Evolutionary conservation across 2,797 vertebrate genomes (phyloP), one percentile per base, ranked within the genome.

Genomic region (Synaphobranchus kaupii): DNA sequence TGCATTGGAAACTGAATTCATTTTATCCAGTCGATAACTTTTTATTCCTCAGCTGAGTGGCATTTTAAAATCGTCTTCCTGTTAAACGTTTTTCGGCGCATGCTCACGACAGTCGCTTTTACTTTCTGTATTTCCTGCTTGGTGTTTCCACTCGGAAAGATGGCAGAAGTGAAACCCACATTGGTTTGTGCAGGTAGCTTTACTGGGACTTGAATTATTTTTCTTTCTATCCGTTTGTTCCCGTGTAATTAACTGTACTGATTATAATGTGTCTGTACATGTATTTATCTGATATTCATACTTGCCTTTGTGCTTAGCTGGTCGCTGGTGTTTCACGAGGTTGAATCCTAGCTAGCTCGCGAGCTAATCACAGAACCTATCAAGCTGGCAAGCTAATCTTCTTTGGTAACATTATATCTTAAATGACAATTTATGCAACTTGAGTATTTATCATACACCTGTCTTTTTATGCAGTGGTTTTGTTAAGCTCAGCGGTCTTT

Each of bases 91-190:
- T 22, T 0, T 12, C 0, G 1, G 91, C 95, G 93, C 95, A 95
- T 93, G 95, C 95, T 91, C 91, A 89, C 0, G 34, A 0, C 15
- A 0, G 1, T 2, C 20, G 0, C 25, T 3, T 90, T 89, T 88
- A 91, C 90, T 48, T 85, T 66, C 50, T 92, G 91, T 86, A 93
- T 91, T 95, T 95, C 95, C 95, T 94, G 95, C 90, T 94, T 92
- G 90, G 89, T 87, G 90, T 91, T 92, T 90, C 91, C 90, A 88
- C 25, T 92, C 91, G 93, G 56, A 94, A 91, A 94, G 85, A 96
- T 95, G 95, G 94, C 95, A 92, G 90, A 90, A 93, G 91, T 93
- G 89, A 94, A 89, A 88, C 84, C 90, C 88, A 91, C 89, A 47
- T 86, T 95, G 89, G 28, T 94, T 89, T 94, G 73, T 89, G 92